These are phyloP conservation scores for Odontomachus brunneus DNA, from an alignment of 1,140 invertebrate genomes.

Conservation along the genomic window DNA sequence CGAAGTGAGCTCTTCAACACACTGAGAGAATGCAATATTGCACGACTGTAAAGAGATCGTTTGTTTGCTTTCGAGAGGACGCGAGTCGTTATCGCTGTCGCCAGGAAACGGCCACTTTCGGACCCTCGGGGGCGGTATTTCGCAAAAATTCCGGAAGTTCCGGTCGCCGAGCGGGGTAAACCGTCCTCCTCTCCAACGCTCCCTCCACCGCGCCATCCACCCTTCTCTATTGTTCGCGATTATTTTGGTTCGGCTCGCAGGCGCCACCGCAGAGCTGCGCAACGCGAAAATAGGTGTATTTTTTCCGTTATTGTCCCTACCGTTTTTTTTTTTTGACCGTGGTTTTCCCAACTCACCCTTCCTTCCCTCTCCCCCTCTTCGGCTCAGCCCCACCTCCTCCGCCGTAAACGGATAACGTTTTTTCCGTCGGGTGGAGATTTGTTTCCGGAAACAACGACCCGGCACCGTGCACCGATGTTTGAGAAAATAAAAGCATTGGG, in stretches of 20 bases:
- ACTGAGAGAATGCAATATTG: slow-evolving; percentile 46
- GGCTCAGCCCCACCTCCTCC: not conserved
- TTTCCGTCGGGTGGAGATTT: slow-evolving; percentile 43
- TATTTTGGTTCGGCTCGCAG: slow-evolving; percentile 20
- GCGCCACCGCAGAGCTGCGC: not conserved
- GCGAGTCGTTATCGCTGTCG: slow-evolving; percentile 19
- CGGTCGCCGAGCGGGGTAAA: slow-evolving; percentile 6
- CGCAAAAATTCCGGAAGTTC: slow-evolving; percentile 42
- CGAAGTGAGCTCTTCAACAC: slow-evolving; percentile 28
- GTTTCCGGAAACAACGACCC: slow-evolving; percentile 51
- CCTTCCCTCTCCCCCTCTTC: too few species aligned
- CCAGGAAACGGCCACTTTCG: slow-evolving; percentile 45
- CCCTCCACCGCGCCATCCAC: too few species aligned
- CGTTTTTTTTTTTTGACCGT: not conserved
- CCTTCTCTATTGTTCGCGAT: slow-evolving; percentile 24
- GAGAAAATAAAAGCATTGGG: slow-evolving; percentile 58
- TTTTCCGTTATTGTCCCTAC: not conserved
- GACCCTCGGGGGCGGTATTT: slow-evolving; percentile 5
- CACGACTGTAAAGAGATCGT: slow-evolving; percentile 41
- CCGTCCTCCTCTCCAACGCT: not conserved
- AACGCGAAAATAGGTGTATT: slow-evolving; percentile 22
- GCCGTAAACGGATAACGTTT: slow-evolving; percentile 48
- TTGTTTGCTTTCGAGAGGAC: slow-evolving; percentile 42
- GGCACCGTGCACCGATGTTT: slow-evolving; percentile 6
- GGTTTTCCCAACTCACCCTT: not conserved